Percentiles rank a stretch among this genome's conserved stretches.
Evolutionary conservation across 2,888 invertebrate species (phyloP).

Genomic region (Julus scanicus): DNA sequence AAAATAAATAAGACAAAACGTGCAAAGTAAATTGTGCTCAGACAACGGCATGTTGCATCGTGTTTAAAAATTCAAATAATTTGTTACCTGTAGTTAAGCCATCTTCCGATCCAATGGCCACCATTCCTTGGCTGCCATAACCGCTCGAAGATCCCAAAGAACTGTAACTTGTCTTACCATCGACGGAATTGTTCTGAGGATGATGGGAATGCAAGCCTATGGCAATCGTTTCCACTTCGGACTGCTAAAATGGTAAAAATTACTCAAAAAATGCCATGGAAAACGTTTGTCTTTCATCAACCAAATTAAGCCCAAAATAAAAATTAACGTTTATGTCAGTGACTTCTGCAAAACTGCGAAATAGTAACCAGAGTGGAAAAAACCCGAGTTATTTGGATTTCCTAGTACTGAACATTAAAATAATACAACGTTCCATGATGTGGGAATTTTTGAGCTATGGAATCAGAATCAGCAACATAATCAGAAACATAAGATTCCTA

Average conservation of each 20-base stretch:
- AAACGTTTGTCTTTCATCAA: no score
- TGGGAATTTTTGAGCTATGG: no score
- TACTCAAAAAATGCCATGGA: neutral
- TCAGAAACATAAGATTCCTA: no score
- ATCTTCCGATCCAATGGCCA: conserved; percentile 62
- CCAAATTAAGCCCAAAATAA: no score
- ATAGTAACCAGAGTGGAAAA: no score
- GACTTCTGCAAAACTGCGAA: no score
- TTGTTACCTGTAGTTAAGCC: neutral
- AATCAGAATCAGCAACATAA: no score
- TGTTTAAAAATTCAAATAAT: neutral
- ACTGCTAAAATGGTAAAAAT: neutral
- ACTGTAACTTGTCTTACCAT: conserved; percentile 76
- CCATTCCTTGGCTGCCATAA: conserved; percentile 80
- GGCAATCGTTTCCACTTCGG: neutral
- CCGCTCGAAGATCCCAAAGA: conserved; percentile 81
- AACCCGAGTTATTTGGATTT: no score
- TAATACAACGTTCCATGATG: no score
- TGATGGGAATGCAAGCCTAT: conserved; percentile 22
- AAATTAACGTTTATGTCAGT: no score
- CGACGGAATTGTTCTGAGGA: conserved; percentile 40
- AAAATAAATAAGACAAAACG: conserved; percentile 31
- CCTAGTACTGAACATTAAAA: no score
- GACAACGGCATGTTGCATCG: neutral
- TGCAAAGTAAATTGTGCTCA: neutral